Percentiles rank a stretch among this genome's conserved stretches.
Evolutionary conservation across 2,888 invertebrate species (phyloP).

Genomic region (Nemapogon koenigi): DNA sequence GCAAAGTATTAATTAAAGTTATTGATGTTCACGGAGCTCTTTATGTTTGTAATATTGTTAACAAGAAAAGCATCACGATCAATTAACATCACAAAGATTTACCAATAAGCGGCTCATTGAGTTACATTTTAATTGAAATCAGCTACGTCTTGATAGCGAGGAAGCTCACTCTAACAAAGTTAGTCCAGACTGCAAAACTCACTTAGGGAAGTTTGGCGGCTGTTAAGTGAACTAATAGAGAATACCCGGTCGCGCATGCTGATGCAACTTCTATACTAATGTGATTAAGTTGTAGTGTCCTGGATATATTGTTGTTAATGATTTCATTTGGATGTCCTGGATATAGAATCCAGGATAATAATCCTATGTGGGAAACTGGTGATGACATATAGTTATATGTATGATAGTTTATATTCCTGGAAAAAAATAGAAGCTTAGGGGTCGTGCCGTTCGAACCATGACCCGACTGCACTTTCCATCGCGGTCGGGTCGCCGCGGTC

Average conservation of each 20-base stretch:
- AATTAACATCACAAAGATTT: background rate
- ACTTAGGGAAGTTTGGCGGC: conserved; percentile 43
- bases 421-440: no score
- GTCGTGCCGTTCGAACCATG: no score
- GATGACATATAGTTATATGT: no score
- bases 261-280: background rate
- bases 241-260: background rate
- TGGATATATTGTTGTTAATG: no score
- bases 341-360: no score
- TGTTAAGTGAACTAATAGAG: conserved; percentile 37
- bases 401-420: no score
- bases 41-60: background rate
- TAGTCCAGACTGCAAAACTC: conserved; percentile 32
- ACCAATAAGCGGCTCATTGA: background rate
- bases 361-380: no score
- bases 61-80: background rate
- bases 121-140: conserved; percentile 8
- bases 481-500: no score
- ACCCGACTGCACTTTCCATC: no score
- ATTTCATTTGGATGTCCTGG: no score
- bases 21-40: background rate
- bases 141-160: background rate
- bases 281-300: conserved; percentile 3
- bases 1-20: background rate
- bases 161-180: conserved; percentile 26